phyloP scores from a whole-genome alignment of 2,113 vertebrate genomes.

The Chlorodrepanis virens region DNA sequence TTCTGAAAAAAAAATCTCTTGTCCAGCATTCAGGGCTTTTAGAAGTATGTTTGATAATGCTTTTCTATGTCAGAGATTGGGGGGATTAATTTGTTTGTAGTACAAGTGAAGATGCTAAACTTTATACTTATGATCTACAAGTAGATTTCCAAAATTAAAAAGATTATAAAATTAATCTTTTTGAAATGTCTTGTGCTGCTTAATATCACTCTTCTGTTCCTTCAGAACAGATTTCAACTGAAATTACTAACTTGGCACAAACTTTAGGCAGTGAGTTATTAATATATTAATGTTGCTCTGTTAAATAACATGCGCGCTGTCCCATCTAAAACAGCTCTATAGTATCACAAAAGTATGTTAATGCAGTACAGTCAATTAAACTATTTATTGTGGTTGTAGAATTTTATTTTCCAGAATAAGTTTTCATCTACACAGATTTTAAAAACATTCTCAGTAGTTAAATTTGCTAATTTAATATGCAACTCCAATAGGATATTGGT shows the following conservation, averaged over 20 bases:
- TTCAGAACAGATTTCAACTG: neutral
- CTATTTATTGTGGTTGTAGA: neutral
- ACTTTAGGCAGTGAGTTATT: neutral
- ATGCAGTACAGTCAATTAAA: neutral
- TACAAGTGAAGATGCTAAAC: neutral
- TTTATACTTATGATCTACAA: neutral
- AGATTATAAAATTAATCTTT: neutral
- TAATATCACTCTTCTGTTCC: neutral
- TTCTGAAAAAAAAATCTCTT: neutral
- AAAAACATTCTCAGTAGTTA: neutral
- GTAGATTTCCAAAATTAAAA: neutral
- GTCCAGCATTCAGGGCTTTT: neutral
- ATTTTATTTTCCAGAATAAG: neutral
- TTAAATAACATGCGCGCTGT: neutral
- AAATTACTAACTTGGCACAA: neutral
- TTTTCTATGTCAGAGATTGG: neutral
- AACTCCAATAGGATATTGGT: neutral
- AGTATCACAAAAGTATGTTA: neutral
- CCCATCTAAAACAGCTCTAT: neutral
- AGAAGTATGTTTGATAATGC: neutral
- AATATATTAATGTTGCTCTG: neutral
- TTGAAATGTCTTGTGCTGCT: neutral
- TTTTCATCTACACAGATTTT: neutral
- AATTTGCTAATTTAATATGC: conserved; percentile 3
- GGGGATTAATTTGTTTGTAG: neutral